Conservation (phyloP, 2,888 invertebrate species). For the Lasioglossum marginatum region DNA sequence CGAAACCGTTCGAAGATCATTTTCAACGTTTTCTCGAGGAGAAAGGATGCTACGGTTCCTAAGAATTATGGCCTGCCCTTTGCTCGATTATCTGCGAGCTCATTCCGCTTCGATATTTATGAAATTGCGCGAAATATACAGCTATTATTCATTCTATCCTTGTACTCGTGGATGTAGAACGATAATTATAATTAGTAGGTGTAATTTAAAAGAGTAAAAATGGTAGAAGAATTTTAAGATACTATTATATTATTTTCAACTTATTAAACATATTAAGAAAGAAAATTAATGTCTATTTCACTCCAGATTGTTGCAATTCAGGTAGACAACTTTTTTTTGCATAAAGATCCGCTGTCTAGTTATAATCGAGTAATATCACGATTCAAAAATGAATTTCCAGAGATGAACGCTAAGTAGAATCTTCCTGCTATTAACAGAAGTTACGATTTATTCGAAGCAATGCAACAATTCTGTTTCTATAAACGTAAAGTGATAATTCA, state of each 20-base stretch:
- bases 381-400: no score
- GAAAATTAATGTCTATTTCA: no score
- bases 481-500: no score
- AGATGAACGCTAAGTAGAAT: no score
- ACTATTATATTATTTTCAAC: no score
- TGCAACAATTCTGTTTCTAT: neutral
- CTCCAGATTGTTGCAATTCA: no score
- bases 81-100: neutral
- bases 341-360: no score
- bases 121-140: neutral
- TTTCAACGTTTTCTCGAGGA: neutral
- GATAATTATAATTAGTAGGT: neutral
- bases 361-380: neutral
- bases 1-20: neutral
- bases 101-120: neutral
- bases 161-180: neutral
- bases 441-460: neutral
- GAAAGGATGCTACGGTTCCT: neutral
- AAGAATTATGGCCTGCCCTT: neutral
- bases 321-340: no score
- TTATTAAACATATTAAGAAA: no score
- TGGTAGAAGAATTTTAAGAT: no score
- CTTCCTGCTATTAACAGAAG: no score
- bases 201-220: no score
- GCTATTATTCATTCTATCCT: neutral